These are phyloP conservation scores for Psococerastis gibbosa DNA, from an alignment of 2,888 invertebrate species.

Conservation along the genomic window DNA sequence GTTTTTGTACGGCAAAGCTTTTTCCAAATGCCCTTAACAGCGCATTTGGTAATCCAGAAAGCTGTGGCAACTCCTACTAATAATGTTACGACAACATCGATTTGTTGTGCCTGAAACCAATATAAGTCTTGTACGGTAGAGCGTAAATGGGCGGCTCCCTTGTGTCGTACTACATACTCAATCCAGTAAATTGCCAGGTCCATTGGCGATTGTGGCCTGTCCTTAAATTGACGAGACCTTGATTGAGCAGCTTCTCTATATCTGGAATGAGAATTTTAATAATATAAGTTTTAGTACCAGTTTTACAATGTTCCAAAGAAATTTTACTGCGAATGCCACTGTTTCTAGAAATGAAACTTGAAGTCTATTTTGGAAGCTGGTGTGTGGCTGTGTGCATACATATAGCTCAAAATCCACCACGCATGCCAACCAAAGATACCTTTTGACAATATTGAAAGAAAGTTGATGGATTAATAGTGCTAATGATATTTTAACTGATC, in stretches of 20 bases:
- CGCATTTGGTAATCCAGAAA: neutral
- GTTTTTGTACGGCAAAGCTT: neutral
- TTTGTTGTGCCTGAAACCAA: conserved; percentile 24
- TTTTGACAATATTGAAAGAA: no score
- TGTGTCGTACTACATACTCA: conserved; percentile 39
- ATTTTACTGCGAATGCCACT: no score
- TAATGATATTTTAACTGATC: no score
- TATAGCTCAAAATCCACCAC: no score
- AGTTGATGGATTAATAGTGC: no score
- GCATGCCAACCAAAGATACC: no score
- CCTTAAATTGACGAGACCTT: conserved; percentile 30
- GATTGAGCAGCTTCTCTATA: neutral
- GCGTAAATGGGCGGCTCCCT: conserved; percentile 32
- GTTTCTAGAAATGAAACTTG: no score
- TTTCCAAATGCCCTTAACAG: neutral
- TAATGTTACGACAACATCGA: conserved; percentile 15
- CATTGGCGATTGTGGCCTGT: conserved; percentile 35
- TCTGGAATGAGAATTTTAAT: no score
- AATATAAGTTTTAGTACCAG: no score
- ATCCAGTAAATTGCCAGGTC: conserved; percentile 44
- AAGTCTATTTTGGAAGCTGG: no score
- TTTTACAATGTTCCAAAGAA: no score
- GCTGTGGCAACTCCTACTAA: neutral
- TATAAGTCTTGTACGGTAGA: conserved; percentile 32
- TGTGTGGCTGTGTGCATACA: no score